Evolutionary conservation across 1,140 invertebrate species (phyloP).

Genomic region (Drosophila ercepeae): DNA sequence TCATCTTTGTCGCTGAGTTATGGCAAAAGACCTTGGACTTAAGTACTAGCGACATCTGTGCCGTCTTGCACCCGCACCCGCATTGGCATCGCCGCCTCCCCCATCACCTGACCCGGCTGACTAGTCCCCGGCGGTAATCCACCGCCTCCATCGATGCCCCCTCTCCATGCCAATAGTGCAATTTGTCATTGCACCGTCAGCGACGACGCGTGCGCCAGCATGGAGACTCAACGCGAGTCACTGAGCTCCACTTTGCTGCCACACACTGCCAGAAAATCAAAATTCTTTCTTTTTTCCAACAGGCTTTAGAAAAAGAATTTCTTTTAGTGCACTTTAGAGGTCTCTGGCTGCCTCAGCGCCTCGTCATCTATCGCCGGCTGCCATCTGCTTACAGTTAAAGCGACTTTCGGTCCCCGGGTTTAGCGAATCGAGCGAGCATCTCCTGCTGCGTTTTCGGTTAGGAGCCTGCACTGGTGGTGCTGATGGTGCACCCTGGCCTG

Average conservation of each 20-base stretch:
- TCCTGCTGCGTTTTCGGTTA: constrained; percentile 43
- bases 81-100: neutral
- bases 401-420: constrained; percentile 28
- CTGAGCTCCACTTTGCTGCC: constrained; percentile 7
- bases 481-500: constrained; percentile 4
- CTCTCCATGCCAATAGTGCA: constrained; percentile 39
- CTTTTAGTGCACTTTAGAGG: constrained; percentile 6
- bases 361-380: constrained; percentile 66
- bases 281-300: neutral
- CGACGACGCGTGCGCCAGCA: constrained; percentile 71
- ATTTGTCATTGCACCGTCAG: constrained; percentile 76
- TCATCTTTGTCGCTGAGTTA: constrained; percentile 66
- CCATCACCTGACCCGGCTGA: neutral
- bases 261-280: constrained; percentile 6
- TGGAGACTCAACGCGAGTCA: constrained; percentile 42
- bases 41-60: constrained; percentile 52
- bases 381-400: constrained; percentile 77
- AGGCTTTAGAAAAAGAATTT: no score
- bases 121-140: neutral
- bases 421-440: constrained; percentile 16
- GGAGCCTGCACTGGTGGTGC: constrained; percentile 1
- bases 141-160: no score
- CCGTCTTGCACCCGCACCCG: constrained; percentile 54
- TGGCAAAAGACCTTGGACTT: constrained; percentile 77
- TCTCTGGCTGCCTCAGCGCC: constrained; percentile 20